These are phyloP conservation scores for Gymnothorax reevesii DNA, from an alignment of 2,797 vertebrate species.

Conservation along the genomic window DNA sequence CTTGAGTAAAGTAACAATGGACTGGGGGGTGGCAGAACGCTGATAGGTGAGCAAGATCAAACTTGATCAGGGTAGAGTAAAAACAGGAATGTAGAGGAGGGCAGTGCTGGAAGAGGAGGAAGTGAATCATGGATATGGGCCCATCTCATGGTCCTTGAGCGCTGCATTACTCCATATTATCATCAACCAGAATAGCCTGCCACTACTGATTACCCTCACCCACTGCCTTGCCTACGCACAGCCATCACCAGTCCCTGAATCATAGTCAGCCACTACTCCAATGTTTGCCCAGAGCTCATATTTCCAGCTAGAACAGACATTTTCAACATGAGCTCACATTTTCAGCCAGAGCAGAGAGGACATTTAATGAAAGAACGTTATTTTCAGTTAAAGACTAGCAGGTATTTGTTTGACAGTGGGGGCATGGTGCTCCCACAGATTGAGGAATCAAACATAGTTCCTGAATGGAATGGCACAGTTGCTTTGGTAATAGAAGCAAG, in stretches of 20 bases:
- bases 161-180: not conserved
- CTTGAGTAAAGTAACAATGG: not conserved
- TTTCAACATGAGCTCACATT: not conserved
- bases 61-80: not conserved
- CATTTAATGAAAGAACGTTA: not conserved
- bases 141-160: not conserved
- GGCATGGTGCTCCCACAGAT: not conserved
- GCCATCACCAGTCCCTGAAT: slow-evolving; percentile 1
- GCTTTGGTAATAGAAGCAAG: not conserved
- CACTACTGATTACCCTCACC: not conserved
- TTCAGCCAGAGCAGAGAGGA: not conserved
- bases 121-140: not conserved
- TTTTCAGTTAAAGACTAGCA: not conserved
- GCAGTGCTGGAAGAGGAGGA: not conserved
- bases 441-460: not conserved
- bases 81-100: not conserved
- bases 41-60: not conserved
- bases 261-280: not conserved
- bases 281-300: not conserved
- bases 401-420: not conserved
- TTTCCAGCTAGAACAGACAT: not conserved
- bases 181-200: slow-evolving; percentile 12
- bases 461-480: not conserved
- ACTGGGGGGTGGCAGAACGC: not conserved
- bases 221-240: not conserved